These are phyloP conservation scores for Lophotis ruficrista DNA, from an alignment of 2,113 vertebrate genomes.

Conservation along the genomic window DNA sequence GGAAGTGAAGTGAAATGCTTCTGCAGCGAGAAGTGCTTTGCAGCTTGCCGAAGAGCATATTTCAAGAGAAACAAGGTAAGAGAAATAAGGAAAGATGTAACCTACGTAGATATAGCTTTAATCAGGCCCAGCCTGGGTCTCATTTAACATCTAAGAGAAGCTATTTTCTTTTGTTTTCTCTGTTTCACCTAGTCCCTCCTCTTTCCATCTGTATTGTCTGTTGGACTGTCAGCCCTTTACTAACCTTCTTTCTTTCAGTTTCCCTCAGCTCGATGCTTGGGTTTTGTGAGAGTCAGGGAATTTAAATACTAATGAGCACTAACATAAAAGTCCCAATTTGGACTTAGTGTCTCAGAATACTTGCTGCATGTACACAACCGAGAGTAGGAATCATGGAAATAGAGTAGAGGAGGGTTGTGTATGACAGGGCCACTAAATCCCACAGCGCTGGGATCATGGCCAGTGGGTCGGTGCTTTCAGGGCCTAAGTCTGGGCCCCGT, in stretches of 20 bases:
- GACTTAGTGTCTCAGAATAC: not conserved
- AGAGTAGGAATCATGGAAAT: not conserved
- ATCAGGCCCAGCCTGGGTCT: not conserved
- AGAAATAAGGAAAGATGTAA: constrained; percentile 63
- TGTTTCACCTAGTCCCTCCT: constrained; percentile 44
- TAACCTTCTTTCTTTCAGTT: constrained; percentile 61
- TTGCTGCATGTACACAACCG: not conserved
- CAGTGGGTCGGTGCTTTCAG: not conserved
- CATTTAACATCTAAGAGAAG: constrained; percentile 43
- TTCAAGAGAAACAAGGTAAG: constrained; percentile 99
- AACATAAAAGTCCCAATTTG: not conserved
- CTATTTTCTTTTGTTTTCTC: constrained; percentile 33
- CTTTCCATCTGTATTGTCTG: constrained; percentile 63
- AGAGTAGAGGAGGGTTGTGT: not conserved
- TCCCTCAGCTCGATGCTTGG: constrained; percentile 60
- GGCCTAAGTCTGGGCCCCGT: not conserved
- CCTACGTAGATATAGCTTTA: constrained; percentile 9
- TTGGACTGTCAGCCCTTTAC: constrained; percentile 62
- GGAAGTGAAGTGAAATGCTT: constrained; percentile 99
- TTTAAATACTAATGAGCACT: not conserved
- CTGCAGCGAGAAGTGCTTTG: constrained; percentile 99
- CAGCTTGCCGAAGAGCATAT: constrained; percentile 97
- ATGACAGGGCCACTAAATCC: not conserved
- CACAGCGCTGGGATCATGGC: not conserved
- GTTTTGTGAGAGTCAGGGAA: constrained; percentile 63